phyloP scores from a whole-genome alignment of 2,113 vertebrate species.

The Dermatemys mawii region DNA sequence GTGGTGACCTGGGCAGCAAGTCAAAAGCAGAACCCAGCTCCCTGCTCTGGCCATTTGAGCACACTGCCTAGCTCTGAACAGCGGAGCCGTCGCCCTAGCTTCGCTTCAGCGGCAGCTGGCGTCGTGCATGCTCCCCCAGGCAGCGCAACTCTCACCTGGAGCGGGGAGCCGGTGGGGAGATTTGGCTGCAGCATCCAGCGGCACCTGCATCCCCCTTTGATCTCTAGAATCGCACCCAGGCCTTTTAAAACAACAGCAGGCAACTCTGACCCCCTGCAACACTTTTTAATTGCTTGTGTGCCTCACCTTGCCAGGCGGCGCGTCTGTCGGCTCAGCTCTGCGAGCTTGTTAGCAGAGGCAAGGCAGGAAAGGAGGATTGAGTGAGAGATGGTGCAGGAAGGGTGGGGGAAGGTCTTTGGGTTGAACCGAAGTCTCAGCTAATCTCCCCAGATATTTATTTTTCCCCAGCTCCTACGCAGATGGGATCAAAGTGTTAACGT shows the following conservation, averaged over 20 bases:
- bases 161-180: not conserved
- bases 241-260: not conserved
- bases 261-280: not conserved
- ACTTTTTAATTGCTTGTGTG: slow-evolving; percentile 24
- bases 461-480: not conserved
- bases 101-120: not conserved
- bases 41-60: not conserved
- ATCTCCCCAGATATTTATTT: not conserved
- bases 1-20: not conserved
- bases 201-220: not conserved
- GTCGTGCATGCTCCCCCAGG: not conserved
- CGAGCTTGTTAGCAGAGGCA: slow-evolving; percentile 9
- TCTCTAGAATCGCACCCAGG: not conserved
- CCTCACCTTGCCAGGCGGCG: not conserved
- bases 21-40: not conserved
- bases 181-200: not conserved
- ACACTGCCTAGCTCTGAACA: not conserved
- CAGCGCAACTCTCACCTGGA: not conserved
- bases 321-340: not conserved
- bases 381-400: accelerated
- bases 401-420: not conserved
- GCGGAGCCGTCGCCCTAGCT: not conserved
- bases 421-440: not conserved
- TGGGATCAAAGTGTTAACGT: not conserved
- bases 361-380: not conserved